Base-by-base conservation (phyloP, 1,140 invertebrate genomes). In the Scaptomyza montana region DNA sequence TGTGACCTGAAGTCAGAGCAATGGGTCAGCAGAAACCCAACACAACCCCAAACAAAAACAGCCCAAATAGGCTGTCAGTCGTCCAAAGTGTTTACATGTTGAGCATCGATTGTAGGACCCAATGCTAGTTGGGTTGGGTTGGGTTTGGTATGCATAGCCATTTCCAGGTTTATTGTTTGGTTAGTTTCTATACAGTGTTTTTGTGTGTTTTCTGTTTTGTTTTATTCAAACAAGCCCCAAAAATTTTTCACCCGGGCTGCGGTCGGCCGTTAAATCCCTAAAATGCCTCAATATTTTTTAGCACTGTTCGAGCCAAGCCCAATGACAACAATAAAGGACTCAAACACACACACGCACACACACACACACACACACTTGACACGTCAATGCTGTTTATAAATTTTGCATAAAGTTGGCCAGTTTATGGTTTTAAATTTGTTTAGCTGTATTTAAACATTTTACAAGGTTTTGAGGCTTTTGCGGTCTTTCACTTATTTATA, bases 401-500 rank as follows among this genome's bases (percentile, higher is more conserved):
- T 74, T 69, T 70, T 74, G 43, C 54, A 74, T 63, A 46, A 74
- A 60, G 60, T 74, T 70, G 66, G 72, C 53, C 60, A 71, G 66
- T 70, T 74, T 70, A 74, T 74, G 72, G 72, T 57, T 74, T 74
- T 54, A 64, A 74, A 70, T 70, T 74, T 64, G 67, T 70, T 70
- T 43, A 41, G 47, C 67, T 72, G 46, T 59, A 49, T 46, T 55
- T 49, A 9, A 7, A 41, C 51, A 55, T 39, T 69, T 33, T 33
- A 33, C 21, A 25, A 25, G 21, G 69, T 69, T 56, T 56, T 9
- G 53, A 62, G 65, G 43, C 56, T 50, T 49, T 21, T 67, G 63
- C 41, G 63, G 69, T 71, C 8, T 28, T 12, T 45, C 30, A 53
- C 62, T 71, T 71, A 25, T 25, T 25, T 25, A 25, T 25, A 65